Conservation (phyloP, 2,113 vertebrate genomes). For the Rana temporaria region DNA sequence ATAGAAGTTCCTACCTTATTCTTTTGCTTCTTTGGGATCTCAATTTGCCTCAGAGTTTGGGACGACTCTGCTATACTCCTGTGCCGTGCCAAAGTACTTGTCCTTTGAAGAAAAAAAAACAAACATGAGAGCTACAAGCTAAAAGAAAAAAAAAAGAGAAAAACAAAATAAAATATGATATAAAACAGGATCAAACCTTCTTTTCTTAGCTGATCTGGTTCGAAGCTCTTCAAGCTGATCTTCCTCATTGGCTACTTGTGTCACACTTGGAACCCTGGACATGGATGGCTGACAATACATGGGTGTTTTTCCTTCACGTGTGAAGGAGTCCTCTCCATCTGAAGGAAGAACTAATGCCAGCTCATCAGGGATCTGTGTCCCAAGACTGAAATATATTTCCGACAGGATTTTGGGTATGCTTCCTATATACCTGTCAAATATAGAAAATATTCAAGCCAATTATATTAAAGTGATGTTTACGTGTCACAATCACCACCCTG, state of each 20-base stretch:
- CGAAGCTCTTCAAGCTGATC: conserved; percentile 83
- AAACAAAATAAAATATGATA: too few species aligned
- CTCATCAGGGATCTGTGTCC: conserved; percentile 83
- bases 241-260: conserved; percentile 62
- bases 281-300: conserved; percentile 63
- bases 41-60: conserved; percentile 89
- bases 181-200: conserved; percentile 70
- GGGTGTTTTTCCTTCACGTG: conserved; percentile 80
- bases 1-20: conserved; percentile 75
- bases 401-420: conserved; percentile 83
- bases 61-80: conserved; percentile 88
- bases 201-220: conserved; percentile 83
- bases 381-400: conserved; percentile 86
- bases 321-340: conserved; percentile 89
- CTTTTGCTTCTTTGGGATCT: conserved; percentile 82
- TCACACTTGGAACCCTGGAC: conserved; percentile 64
- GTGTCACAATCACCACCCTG: too few species aligned
- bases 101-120: conserved; percentile 69
- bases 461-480: background rate
- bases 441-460: background rate
- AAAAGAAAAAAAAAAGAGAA: background rate
- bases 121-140: background rate
- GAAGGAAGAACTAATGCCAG: conserved; percentile 83
- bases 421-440: conserved; percentile 77
- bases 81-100: conserved; percentile 82